Evolutionary conservation across 2,113 vertebrate species (phyloP).

Genomic region (Nycticorax nycticorax): DNA sequence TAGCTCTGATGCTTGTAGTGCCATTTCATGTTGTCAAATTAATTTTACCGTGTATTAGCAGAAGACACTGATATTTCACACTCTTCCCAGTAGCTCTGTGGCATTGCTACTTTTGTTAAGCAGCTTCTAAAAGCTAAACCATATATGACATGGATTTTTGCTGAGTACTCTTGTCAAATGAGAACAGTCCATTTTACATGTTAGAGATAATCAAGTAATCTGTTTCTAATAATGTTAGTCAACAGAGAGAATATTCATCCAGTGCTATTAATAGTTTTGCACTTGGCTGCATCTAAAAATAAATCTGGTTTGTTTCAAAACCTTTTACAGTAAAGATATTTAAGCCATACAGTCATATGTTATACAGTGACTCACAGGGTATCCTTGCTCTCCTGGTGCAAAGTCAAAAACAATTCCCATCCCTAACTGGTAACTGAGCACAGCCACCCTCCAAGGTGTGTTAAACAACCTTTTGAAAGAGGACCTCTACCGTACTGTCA

Average conservation of each 20-base stretch:
- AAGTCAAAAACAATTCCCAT: not conserved
- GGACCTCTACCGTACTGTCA: not conserved
- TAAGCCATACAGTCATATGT: not conserved
- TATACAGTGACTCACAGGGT: not conserved
- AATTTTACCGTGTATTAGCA: not conserved
- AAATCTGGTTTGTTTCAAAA: slow-evolving; percentile 21
- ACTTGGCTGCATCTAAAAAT: slow-evolving; percentile 20
- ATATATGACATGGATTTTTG: slow-evolving; percentile 1
- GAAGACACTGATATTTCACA: not conserved
- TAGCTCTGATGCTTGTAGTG: not conserved
- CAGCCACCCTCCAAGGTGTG: not conserved
- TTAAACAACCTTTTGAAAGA: not conserved
- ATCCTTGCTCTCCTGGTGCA: not conserved
- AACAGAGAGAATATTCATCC: not conserved
- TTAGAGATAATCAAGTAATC: slow-evolving; percentile 4
- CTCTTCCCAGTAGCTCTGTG: not conserved
- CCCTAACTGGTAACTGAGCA: not conserved
- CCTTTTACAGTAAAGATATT: slow-evolving; percentile 11
- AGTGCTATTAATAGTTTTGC: not conserved
- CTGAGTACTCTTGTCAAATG: not conserved
- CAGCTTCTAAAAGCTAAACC: not conserved
- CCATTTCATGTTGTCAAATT: not conserved
- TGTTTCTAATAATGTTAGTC: slow-evolving; percentile 31
- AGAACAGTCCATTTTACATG: not conserved
- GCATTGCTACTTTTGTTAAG: not conserved